These are phyloP conservation scores for Opisthocomus hoazin DNA, from an alignment of 2,113 vertebrate species.

Conservation along the genomic window DNA sequence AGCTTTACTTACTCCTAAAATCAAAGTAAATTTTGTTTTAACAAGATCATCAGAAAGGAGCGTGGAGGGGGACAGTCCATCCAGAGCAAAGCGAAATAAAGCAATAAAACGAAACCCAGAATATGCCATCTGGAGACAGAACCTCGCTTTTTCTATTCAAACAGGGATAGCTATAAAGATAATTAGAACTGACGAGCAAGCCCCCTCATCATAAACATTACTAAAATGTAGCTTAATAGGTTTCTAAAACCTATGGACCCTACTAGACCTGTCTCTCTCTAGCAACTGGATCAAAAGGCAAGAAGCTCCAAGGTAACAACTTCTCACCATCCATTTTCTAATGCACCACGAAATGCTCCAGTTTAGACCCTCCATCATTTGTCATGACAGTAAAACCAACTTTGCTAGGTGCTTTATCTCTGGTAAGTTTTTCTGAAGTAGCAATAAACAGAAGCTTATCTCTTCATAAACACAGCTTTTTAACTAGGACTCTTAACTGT, in stretches of 20 bases:
- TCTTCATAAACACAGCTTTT: not conserved
- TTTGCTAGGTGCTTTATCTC: not conserved
- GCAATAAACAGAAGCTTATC: not conserved
- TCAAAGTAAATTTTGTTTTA: not conserved
- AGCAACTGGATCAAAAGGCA: not conserved
- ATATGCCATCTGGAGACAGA: not conserved
- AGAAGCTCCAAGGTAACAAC: not conserved
- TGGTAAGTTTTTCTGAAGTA: not conserved
- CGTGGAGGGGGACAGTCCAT: not conserved
- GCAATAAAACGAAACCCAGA: not conserved
- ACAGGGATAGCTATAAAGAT: not conserved
- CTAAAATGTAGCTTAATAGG: not conserved
- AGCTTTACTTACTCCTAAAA: not conserved
- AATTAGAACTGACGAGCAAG: not conserved
- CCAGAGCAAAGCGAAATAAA: not conserved
- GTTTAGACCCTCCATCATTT: not conserved
- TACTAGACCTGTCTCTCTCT: not conserved
- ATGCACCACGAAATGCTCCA: not conserved
- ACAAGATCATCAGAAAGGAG: not conserved
- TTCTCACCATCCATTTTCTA: not conserved
- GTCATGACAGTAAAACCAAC: not conserved
- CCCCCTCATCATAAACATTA: not conserved
- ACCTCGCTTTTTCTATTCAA: not conserved
- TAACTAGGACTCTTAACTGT: not conserved
- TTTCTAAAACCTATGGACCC: not conserved